phyloP scores from a whole-genome alignment of 2,888 invertebrate genomes.

The Atethmia centrago region DNA sequence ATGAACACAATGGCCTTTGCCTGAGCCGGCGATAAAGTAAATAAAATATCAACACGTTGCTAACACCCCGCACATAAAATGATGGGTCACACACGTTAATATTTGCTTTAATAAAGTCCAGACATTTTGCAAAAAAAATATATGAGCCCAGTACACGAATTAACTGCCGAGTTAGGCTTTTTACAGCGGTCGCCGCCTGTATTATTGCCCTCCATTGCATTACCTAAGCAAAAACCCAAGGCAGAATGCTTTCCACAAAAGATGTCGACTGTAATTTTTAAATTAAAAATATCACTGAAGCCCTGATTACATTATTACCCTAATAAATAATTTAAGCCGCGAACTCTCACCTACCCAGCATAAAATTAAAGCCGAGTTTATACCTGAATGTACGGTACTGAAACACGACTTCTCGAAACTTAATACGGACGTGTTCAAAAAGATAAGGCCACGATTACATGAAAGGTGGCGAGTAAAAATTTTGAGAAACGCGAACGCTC shows the following conservation, averaged over 20 bases:
- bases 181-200: conserved; percentile 72
- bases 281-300: conserved; percentile 76
- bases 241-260: conserved; percentile 79
- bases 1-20: conserved; percentile 79
- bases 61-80: conserved; percentile 81
- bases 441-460: conserved; percentile 76
- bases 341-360: conserved; percentile 61
- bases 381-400: conserved; percentile 54
- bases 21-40: conserved; percentile 82
- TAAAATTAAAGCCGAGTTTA: conserved; percentile 69
- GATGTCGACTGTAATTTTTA: conserved; percentile 81
- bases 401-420: conserved; percentile 72
- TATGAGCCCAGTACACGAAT: conserved; percentile 79
- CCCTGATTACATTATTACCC: conserved; percentile 52
- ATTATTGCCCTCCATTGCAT: conserved; percentile 77
- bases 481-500: conserved; percentile 75
- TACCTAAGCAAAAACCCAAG: conserved; percentile 79
- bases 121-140: conserved; percentile 82
- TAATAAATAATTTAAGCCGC: conserved; percentile 76
- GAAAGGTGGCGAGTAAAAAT: conserved; percentile 76
- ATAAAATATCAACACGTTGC: conserved; percentile 88
- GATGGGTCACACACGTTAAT: conserved; percentile 81
- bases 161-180: conserved; percentile 84
- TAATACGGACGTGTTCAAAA: conserved; percentile 70
- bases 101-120: conserved; percentile 85